Conservation (phyloP, 2,888 invertebrate species). For the Cactoblastis cactorum region DNA sequence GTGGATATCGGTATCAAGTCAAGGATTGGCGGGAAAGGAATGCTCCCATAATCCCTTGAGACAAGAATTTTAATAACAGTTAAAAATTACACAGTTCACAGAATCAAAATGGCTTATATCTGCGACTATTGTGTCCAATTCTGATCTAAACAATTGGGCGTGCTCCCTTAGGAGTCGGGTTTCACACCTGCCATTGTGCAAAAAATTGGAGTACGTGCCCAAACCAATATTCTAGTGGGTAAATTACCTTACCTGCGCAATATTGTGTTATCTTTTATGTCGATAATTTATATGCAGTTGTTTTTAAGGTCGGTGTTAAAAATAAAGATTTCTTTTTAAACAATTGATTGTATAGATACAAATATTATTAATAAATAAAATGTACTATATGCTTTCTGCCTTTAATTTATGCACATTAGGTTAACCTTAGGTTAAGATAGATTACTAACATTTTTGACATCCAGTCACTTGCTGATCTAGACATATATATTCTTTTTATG, state of each 20-base stretch:
- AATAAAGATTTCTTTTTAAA: background rate
- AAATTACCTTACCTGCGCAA: slow-evolving; percentile 34
- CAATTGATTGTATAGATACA: background rate
- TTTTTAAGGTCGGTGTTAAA: background rate
- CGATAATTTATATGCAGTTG: background rate
- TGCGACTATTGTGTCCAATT: slow-evolving; percentile 38
- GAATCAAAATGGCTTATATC: slow-evolving; percentile 28
- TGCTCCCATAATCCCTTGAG: no score
- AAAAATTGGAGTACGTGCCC: slow-evolving; percentile 46
- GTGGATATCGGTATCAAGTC: no score
- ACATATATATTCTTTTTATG: no score
- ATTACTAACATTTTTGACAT: no score
- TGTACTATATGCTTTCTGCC: no score
- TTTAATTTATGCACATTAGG: no score
- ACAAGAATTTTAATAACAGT: background rate
- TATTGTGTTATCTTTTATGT: background rate
- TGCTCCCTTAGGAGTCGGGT: slow-evolving; percentile 30
- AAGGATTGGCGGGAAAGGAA: no score
- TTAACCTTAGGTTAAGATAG: no score
- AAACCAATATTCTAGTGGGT: slow-evolving; percentile 23
- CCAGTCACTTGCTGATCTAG: no score
- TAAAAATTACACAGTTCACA: slow-evolving; percentile 6
- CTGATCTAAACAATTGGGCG: slow-evolving; percentile 39
- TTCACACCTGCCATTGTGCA: slow-evolving; percentile 49
- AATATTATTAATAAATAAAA: background rate